These are phyloP conservation scores for Diachrysia chrysitis DNA, from an alignment of 2,888 invertebrate species.

Conservation along the genomic window DNA sequence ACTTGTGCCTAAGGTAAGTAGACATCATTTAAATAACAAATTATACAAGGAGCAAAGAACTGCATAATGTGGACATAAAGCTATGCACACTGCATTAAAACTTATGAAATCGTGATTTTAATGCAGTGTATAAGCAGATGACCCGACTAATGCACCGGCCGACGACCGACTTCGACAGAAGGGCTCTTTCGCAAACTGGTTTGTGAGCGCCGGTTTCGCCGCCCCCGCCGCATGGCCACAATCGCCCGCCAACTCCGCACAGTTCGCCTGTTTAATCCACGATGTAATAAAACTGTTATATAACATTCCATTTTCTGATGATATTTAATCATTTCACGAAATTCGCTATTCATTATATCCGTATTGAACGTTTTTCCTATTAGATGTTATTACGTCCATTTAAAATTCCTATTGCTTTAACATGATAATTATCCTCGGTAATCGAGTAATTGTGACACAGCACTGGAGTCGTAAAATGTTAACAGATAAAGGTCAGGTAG, in stretches of 20 bases:
- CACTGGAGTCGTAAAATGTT: neutral
- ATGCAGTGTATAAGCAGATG: conserved; percentile 69
- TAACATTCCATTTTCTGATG: conserved; percentile 32
- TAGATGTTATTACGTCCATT: neutral
- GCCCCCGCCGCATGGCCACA: conserved; percentile 56
- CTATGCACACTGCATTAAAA: conserved; percentile 34
- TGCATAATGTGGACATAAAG: conserved; percentile 38
- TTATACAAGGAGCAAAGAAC: conserved; percentile 25
- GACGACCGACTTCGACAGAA: conserved; percentile 74
- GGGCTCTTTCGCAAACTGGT: conserved; percentile 83
- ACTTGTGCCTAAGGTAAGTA: neutral
- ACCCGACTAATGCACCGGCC: conserved; percentile 73
- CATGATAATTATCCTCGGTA: neutral
- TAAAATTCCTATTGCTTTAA: neutral
- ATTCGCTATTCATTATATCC: conserved; percentile 7
- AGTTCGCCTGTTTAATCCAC: conserved; percentile 45
- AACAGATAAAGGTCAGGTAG: neutral
- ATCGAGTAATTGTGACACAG: neutral
- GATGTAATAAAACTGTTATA: conserved; percentile 45
- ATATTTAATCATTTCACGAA: conserved; percentile 14
- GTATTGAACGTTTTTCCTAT: conserved; percentile 14
- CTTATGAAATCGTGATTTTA: conserved; percentile 62
- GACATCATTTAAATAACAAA: conserved; percentile 19
- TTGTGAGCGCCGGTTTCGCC: conserved; percentile 68
- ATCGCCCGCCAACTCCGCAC: conserved; percentile 54